phyloP scores from a whole-genome alignment of 53 echinoderm and acorn worm genomes.

The Arbacia lixula region DNA sequence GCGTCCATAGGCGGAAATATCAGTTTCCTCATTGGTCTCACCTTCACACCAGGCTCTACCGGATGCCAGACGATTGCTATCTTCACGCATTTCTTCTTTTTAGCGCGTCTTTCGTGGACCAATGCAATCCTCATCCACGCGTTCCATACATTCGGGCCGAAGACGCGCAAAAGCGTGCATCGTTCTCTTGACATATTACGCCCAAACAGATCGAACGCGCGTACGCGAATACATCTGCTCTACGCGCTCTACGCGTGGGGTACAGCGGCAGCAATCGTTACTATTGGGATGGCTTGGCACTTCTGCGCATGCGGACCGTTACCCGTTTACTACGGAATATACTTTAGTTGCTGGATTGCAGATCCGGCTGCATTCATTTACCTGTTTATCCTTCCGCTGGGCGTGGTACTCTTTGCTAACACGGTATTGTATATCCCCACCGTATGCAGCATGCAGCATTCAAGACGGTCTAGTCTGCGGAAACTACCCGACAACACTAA shows the following conservation, averaged over 20 bases:
- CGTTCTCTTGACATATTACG: constrained; percentile 31
- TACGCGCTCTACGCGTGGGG: constrained; percentile 95
- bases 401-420: constrained; percentile 63
- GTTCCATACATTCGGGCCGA: constrained; percentile 87
- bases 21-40: constrained; percentile 67
- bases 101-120: constrained; percentile 83
- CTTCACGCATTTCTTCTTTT: constrained; percentile 77
- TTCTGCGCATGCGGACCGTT: constrained; percentile 69
- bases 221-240: constrained; percentile 47
- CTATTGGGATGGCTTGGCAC: constrained; percentile 61
- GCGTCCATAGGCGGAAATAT: constrained; percentile 67
- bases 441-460: constrained; percentile 62
- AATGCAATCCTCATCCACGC: constrained; percentile 86
- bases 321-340: constrained; percentile 75
- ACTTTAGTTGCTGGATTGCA: constrained; percentile 86
- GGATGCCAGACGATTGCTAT: constrained; percentile 70
- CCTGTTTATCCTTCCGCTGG: constrained; percentile 76
- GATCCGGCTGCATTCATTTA: constrained; percentile 71
- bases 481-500: constrained; percentile 8
- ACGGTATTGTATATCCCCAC: constrained; percentile 64
- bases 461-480: background rate
- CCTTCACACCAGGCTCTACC: constrained; percentile 40
- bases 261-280: constrained; percentile 58
- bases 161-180: constrained; percentile 11
- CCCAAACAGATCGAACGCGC: constrained; percentile 32